Conservation (phyloP, 1,140 invertebrate species). For the Camponotus pennsylvanicus region DNA sequence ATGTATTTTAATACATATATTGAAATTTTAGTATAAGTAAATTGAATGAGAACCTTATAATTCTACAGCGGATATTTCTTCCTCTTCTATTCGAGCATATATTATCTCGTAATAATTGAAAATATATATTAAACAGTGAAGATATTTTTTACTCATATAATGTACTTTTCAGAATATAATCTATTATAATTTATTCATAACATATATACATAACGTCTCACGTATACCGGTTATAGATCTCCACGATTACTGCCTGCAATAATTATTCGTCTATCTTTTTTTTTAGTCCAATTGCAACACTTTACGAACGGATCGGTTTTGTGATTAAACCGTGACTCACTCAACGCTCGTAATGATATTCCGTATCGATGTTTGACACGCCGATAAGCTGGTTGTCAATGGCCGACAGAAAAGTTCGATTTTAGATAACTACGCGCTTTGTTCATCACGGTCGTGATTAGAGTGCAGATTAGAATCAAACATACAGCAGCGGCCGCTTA, state of each 20-base stretch:
- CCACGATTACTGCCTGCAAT: slow-evolving; percentile 7
- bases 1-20: not conserved
- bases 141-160: slow-evolving; percentile 19
- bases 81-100: slow-evolving; percentile 1
- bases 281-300: slow-evolving; percentile 23
- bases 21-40: not conserved
- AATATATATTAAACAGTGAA: not conserved
- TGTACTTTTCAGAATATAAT: slow-evolving; percentile 14
- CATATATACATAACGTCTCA: not conserved
- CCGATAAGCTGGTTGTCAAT: slow-evolving; percentile 59
- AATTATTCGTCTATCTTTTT: slow-evolving; percentile 40
- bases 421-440: slow-evolving; percentile 61
- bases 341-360: slow-evolving; percentile 53
- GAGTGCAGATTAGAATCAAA: slow-evolving; percentile 47
- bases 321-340: slow-evolving; percentile 58
- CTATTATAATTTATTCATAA: slow-evolving; percentile 51
- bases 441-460: slow-evolving; percentile 60
- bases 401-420: slow-evolving; percentile 58
- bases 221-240: slow-evolving; percentile 11
- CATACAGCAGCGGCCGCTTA: slow-evolving; percentile 27
- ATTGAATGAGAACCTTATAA: not conserved
- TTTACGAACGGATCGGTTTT: slow-evolving; percentile 38
- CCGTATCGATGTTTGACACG: slow-evolving; percentile 54
- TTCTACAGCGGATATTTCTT: not conserved
- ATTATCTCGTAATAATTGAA: not conserved